These are phyloP conservation scores for Achroia grisella DNA, from an alignment of 1,140 invertebrate genomes.

Conservation along the genomic window DNA sequence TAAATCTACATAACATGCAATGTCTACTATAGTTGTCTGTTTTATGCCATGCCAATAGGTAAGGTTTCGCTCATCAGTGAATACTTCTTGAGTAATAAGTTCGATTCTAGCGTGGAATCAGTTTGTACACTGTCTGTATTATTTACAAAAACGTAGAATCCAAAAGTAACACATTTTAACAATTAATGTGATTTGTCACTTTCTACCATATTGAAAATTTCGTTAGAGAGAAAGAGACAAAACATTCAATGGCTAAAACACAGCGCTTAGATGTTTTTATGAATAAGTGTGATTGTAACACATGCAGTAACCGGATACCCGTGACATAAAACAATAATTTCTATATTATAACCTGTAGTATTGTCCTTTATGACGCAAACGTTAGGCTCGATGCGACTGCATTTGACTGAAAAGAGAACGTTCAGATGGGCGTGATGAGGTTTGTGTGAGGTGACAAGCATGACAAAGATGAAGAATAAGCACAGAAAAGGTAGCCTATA, in stretches of 20 bases:
- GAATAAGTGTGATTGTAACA: not conserved
- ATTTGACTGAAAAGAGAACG: slow-evolving; percentile 50
- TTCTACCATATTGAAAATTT: no score
- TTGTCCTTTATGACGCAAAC: slow-evolving; percentile 51
- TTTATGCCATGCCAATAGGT: no score
- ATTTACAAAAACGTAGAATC: no score
- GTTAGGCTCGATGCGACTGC: slow-evolving; percentile 45
- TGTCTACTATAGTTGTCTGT: no score
- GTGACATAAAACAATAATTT: slow-evolving; percentile 18
- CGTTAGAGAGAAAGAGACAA: no score
- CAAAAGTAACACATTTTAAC: no score
- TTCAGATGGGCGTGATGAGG: slow-evolving; percentile 27
- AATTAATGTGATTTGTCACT: no score
- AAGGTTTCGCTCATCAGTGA: slow-evolving; percentile 5
- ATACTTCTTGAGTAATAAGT: not conserved
- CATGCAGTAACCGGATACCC: slow-evolving; percentile 27
- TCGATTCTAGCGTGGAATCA: slow-evolving; percentile 6
- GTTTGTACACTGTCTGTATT: not conserved
- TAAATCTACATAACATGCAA: slow-evolving; percentile 6
- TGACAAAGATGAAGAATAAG: slow-evolving; percentile 19
- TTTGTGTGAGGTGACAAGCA: slow-evolving; percentile 17
- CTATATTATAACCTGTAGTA: slow-evolving; percentile 35
- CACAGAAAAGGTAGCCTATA: slow-evolving; percentile 15
- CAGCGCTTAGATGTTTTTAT: no score
- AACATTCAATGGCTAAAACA: no score